Evolutionary conservation across 2,888 invertebrate genomes (phyloP).

Genomic region (Caenorhabditis auriculariae): DNA sequence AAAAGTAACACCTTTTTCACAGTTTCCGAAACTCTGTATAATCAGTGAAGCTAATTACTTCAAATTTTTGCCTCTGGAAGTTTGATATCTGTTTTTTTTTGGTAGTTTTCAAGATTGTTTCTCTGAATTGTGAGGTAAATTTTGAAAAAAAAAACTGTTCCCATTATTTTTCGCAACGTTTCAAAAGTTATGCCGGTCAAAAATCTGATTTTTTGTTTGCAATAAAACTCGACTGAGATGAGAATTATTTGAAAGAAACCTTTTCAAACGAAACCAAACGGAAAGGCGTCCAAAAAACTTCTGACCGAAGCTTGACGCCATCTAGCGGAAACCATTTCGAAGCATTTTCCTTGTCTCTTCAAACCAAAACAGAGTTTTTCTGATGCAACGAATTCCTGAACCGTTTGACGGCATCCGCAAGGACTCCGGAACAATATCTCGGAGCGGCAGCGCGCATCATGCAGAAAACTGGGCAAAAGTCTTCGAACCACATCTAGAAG

Average conservation of each 20-base stretch:
- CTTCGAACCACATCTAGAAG: slow-evolving; percentile 36
- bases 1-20: no score
- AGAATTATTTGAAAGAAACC: not conserved
- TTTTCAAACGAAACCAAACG: slow-evolving; percentile 16
- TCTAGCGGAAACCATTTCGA: not conserved
- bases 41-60: no score
- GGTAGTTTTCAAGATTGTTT: no score
- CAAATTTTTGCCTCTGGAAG: no score
- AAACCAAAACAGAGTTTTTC: slow-evolving; percentile 3
- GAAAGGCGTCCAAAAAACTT: slow-evolving; percentile 31
- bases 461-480: slow-evolving; percentile 45
- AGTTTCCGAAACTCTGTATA: no score
- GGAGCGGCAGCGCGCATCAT: slow-evolving; percentile 35
- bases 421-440: slow-evolving; percentile 21
- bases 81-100: no score
- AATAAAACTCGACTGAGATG: no score
- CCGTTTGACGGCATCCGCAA: slow-evolving; percentile 13
- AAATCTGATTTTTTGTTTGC: no score
- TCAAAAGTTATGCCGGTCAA: no score
- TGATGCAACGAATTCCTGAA: not conserved
- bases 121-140: no score
- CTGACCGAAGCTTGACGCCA: slow-evolving; percentile 4
- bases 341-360: slow-evolving; percentile 16
- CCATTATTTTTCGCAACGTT: no score
- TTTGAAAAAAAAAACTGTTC: no score